Conservation (phyloP, 2,797 vertebrate genomes). For the Pseudotriccus pelzelni region DNA sequence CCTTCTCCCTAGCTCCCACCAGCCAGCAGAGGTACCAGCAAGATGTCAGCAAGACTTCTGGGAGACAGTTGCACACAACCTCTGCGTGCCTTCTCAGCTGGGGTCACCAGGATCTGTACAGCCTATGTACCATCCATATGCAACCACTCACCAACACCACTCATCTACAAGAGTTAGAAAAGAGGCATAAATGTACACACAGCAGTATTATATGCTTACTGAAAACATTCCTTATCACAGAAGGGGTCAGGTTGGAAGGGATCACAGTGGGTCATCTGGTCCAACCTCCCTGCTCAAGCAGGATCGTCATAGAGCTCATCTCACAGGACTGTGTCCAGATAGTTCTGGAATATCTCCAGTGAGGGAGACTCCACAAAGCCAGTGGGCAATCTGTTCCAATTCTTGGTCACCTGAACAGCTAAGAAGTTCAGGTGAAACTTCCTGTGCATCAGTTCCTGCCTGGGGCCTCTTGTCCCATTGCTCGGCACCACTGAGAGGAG, state of each 20-base stretch:
- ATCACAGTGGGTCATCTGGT: background rate
- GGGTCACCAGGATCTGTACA: background rate
- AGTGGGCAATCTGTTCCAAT: background rate
- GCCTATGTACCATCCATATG: background rate
- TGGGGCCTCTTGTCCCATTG: background rate
- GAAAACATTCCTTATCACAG: background rate
- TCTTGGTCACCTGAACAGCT: fast-evolving
- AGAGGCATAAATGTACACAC: background rate
- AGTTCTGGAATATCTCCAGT: background rate
- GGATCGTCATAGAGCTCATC: background rate
- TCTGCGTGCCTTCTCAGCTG: fast-evolving
- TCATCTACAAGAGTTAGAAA: background rate
- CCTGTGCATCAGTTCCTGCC: background rate
- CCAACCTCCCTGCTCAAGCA: background rate
- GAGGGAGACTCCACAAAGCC: background rate
- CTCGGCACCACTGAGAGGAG: background rate
- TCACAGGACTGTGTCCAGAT: background rate
- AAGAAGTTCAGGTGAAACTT: background rate
- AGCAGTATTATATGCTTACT: background rate
- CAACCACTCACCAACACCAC: background rate
- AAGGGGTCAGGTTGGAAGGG: background rate
- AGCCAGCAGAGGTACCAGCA: fast-evolving
- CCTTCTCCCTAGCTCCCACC: background rate
- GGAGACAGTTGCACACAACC: fast-evolving
- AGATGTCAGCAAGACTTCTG: background rate